Percentiles rank a stretch among this genome's conserved stretches.
These are phyloP conservation scores for Timema podura DNA, from an alignment of 2,888 invertebrate species.

Conservation along the genomic window DNA sequence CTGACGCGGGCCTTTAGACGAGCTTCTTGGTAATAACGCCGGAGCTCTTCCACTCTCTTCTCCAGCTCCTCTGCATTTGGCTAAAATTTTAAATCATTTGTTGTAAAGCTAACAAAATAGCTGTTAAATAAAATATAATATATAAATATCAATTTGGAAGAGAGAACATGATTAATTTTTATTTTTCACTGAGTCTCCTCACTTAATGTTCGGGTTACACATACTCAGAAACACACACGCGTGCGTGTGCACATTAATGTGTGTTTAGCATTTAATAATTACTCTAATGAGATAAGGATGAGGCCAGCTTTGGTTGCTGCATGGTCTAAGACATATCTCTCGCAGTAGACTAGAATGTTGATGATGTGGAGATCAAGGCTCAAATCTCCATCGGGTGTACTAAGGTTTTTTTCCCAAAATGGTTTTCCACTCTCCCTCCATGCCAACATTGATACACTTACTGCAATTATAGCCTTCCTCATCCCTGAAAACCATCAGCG, in stretches of 20 bases:
- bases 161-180: background rate
- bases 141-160: background rate
- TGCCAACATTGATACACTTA: no score
- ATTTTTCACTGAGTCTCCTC: background rate
- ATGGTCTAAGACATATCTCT: no score
- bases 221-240: background rate
- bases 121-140: no score
- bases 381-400: no score
- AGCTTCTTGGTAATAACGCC: constrained; percentile 65
- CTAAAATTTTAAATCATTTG: constrained; percentile 40
- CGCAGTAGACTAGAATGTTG: no score
- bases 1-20: constrained; percentile 48
- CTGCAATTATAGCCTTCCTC: no score
- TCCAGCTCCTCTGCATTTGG: constrained; percentile 70
- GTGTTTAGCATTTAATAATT: background rate
- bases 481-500: no score
- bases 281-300: no score
- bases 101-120: background rate
- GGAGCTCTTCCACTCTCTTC: constrained; percentile 66
- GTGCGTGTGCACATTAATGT: background rate
- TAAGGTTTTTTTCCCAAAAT: no score
- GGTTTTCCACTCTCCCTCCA: no score
- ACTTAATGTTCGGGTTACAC: background rate
- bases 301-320: no score
- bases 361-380: no score